These are phyloP conservation scores for Eustalomyia histrio DNA, from an alignment of 2,888 invertebrate species.

Conservation along the genomic window DNA sequence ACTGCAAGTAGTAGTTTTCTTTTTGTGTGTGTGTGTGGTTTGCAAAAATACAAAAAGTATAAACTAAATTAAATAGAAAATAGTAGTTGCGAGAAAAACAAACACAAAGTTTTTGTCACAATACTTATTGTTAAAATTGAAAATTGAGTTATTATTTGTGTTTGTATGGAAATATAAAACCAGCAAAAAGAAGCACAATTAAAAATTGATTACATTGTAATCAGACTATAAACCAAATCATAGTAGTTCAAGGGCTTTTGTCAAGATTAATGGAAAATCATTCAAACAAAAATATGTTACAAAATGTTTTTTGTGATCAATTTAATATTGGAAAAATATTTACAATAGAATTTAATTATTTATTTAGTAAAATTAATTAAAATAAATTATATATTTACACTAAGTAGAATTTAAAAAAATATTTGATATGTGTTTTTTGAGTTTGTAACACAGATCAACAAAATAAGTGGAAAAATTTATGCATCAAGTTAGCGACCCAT, in stretches of 20 bases:
- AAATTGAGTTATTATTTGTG: conserved; percentile 10
- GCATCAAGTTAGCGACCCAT: too few relatives aligned
- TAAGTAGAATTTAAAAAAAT: too few relatives aligned
- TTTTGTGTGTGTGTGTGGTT: conserved; percentile 15
- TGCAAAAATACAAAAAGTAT: conserved; percentile 15
- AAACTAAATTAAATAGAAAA: neutral
- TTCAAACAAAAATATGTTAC: conserved; percentile 14
- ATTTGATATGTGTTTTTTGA: too few relatives aligned
- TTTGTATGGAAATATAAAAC: neutral
- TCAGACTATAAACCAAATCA: conserved; percentile 1
- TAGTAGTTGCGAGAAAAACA: neutral
- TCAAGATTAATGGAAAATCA: conserved; percentile 43
- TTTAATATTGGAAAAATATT: neutral
- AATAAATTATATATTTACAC: too few relatives aligned
- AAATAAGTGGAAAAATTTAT: too few relatives aligned
- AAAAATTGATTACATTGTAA: conserved; percentile 42
- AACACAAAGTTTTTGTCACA: neutral
- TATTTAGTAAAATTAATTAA: too few relatives aligned
- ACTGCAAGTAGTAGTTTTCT: conserved; percentile 9
- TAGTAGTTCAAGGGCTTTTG: conserved; percentile 53
- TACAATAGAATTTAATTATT: neutral
- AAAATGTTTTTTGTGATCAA: conserved; percentile 11
- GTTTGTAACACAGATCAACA: too few relatives aligned
- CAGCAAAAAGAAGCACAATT: conserved; percentile 8
- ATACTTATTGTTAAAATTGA: neutral